These are phyloP conservation scores for Trichogramma pretiosum DNA, from an alignment of 1,140 invertebrate species.

Conservation along the genomic window DNA sequence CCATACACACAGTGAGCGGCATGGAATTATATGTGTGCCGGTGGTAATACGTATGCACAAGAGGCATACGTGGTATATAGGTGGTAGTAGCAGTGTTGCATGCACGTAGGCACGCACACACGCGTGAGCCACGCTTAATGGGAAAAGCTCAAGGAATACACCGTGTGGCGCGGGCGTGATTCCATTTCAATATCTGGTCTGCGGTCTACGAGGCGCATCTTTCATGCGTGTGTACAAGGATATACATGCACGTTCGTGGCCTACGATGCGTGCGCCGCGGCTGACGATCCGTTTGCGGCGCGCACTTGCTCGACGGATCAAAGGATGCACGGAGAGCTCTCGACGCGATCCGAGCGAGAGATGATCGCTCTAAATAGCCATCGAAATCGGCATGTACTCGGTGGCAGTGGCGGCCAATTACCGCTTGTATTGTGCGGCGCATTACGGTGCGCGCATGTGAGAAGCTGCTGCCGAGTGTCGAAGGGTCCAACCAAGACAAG, in stretches of 20 bases:
- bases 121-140: too few species aligned
- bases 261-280: conserved; percentile 6
- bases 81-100: too few species aligned
- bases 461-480: too few species aligned
- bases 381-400: background rate
- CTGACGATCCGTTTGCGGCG: background rate
- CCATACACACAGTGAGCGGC: conserved; percentile 10
- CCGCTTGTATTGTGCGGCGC: too few species aligned
- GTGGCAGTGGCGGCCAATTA: too few species aligned
- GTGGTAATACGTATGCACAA: too few species aligned
- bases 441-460: too few species aligned
- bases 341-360: background rate
- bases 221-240: background rate
- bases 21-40: too few species aligned
- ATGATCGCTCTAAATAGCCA: background rate
- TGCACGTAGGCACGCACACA: too few species aligned
- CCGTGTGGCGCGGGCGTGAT: conserved; percentile 32
- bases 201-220: conserved; percentile 15
- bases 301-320: conserved; percentile 10
- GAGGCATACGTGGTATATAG: too few species aligned
- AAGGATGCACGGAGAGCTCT: background rate
- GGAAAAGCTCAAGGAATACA: background rate
- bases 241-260: background rate
- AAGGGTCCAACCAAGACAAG: too few species aligned
- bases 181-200: conserved; percentile 30